A percentile compares a stretch with the other conserved stretches of the same genome.
phyloP scores from a whole-genome alignment of 1,140 invertebrate species.

The Hyles vespertilio region DNA sequence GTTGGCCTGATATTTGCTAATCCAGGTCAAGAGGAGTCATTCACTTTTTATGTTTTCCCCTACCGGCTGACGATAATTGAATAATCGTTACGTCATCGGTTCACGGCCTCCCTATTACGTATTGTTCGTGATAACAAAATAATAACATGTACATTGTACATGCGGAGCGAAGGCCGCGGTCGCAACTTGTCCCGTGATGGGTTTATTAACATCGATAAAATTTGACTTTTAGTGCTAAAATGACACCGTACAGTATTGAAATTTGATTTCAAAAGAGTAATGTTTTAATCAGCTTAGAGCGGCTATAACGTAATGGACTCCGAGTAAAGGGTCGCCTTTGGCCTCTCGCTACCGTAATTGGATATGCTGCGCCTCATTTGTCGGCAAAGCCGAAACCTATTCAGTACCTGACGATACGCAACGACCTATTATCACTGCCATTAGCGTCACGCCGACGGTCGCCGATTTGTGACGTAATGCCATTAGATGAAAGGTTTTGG shows the following conservation, averaged over 20 bases:
- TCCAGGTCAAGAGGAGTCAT: slow-evolving; percentile 54
- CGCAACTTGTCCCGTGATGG: no score
- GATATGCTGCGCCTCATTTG: slow-evolving; percentile 51
- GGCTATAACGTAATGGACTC: slow-evolving; percentile 35
- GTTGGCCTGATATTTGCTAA: slow-evolving; percentile 48
- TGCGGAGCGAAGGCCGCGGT: no score
- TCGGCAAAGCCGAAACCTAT: slow-evolving; percentile 46
- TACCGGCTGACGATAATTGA: slow-evolving; percentile 32
- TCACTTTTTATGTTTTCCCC: slow-evolving; percentile 43
- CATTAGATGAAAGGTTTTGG: background rate
- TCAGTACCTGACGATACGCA: slow-evolving; percentile 36
- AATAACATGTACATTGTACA: slow-evolving; percentile 9
- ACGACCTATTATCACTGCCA: slow-evolving; percentile 23
- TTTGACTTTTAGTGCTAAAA: background rate
- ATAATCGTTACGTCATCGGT: slow-evolving; percentile 30
- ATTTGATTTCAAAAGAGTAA: slow-evolving; percentile 25
- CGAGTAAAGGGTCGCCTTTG: slow-evolving; percentile 21
- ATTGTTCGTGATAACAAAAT: slow-evolving; percentile 28
- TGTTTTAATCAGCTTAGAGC: slow-evolving; percentile 51
- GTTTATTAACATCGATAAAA: no score
- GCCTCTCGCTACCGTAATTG: slow-evolving; percentile 43
- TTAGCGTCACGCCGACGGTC: slow-evolving; percentile 16
- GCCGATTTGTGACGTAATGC: slow-evolving; percentile 13
- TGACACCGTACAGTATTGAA: background rate
- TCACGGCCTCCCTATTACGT: slow-evolving; percentile 29